Conservation (phyloP, 2,888 invertebrate genomes). For the Synanthedon vespiformis region DNA sequence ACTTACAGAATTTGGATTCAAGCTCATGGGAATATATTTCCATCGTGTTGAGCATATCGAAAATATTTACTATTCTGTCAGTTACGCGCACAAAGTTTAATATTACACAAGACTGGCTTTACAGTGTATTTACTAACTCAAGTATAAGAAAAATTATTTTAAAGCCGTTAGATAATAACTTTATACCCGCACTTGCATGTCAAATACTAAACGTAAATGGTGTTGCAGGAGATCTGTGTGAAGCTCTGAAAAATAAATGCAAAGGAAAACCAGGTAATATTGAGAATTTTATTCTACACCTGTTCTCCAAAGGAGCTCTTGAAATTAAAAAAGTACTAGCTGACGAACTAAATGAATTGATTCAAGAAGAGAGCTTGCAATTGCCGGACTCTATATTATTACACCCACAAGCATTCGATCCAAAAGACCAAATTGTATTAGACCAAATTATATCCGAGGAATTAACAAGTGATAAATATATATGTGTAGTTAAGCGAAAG, state of each 20-base stretch:
- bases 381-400: slow-evolving; percentile 39
- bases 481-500: slow-evolving; percentile 44
- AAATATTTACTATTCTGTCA: slow-evolving; percentile 43
- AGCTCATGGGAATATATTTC: slow-evolving; percentile 53
- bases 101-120: slow-evolving; percentile 46
- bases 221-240: slow-evolving; percentile 63
- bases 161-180: slow-evolving; percentile 37
- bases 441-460: slow-evolving; percentile 33
- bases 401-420: slow-evolving; percentile 42
- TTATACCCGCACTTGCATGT: slow-evolving; percentile 67
- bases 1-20: slow-evolving; percentile 60
- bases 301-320: slow-evolving; percentile 58
- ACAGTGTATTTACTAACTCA: slow-evolving; percentile 43
- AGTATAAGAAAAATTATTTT: slow-evolving; percentile 53
- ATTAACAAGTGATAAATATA: slow-evolving; percentile 25
- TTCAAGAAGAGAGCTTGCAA: slow-evolving; percentile 31
- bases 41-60: slow-evolving; percentile 34
- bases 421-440: slow-evolving; percentile 31
- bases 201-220: slow-evolving; percentile 72
- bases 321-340: slow-evolving; percentile 36
- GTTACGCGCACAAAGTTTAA: slow-evolving; percentile 49
- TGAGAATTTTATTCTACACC: slow-evolving; percentile 60
- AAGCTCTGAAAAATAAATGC: slow-evolving; percentile 51
- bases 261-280: slow-evolving; percentile 65
- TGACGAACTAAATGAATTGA: slow-evolving; percentile 27